These are phyloP conservation scores for Dendrolimus houi DNA, from an alignment of 2,888 invertebrate species.

Conservation along the genomic window DNA sequence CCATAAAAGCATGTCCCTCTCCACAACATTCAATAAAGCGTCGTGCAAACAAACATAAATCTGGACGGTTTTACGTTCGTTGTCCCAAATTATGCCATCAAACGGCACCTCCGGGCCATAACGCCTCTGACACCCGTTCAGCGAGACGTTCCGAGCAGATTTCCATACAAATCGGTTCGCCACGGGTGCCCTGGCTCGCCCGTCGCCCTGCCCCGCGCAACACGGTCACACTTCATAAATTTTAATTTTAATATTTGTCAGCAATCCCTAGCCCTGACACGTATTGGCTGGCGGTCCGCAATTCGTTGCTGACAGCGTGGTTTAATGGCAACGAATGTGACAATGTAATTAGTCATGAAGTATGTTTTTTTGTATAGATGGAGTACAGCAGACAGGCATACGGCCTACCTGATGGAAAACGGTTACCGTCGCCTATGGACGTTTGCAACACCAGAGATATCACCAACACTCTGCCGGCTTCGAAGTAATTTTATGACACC, in stretches of 20 bases:
- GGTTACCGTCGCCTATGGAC: too few relatives aligned
- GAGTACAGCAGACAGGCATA: too few relatives aligned
- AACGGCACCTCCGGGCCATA: conserved; percentile 52
- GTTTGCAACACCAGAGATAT: too few relatives aligned
- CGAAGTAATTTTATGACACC: too few relatives aligned
- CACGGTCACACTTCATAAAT: conserved; percentile 66
- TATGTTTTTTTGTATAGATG: too few relatives aligned
- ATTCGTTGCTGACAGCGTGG: conserved; percentile 11
- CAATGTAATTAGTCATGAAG: conserved; percentile 14
- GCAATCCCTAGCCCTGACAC: conserved; percentile 27
- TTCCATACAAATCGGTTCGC: conserved; percentile 73
- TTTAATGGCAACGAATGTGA: conserved; percentile 10
- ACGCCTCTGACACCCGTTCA: conserved; percentile 36
- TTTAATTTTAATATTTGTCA: conserved; percentile 65
- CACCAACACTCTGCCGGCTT: too few relatives aligned
- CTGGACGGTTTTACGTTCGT: conserved; percentile 55
- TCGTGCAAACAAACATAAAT: conserved; percentile 60
- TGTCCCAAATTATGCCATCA: conserved; percentile 70
- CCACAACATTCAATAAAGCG: conserved; percentile 63
- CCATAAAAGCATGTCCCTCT: conserved; percentile 47
- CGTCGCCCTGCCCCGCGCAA: conserved; percentile 10
- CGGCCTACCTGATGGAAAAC: too few relatives aligned
- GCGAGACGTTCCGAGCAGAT: conserved; percentile 52
- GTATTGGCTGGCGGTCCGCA: conserved; percentile 18
- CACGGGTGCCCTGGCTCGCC: conserved; percentile 30